Evolutionary conservation across 1,140 invertebrate species (phyloP).

Genomic region (Diabrotica undecimpunctata): DNA sequence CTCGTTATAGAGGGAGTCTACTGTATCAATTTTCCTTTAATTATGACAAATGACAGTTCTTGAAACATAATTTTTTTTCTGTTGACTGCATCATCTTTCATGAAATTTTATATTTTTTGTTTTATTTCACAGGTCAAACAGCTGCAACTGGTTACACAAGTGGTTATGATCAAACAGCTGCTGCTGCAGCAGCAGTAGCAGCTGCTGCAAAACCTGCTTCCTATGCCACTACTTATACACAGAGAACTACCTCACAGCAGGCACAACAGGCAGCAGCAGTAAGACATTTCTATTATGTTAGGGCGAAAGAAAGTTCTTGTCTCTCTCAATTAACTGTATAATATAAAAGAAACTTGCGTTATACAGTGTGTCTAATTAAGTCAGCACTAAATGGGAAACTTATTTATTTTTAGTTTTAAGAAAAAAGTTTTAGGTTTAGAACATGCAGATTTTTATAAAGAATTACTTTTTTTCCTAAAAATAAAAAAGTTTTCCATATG

Average conservation of each 20-base stretch:
- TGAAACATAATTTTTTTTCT: no score
- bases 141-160: slow-evolving; percentile 63
- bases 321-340: not conserved
- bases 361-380: not conserved
- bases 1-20: no score
- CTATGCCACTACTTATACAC: slow-evolving; percentile 55
- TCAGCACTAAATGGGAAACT: no score
- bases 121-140: slow-evolving; percentile 54
- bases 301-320: not conserved
- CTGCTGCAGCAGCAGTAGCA: slow-evolving; percentile 55
- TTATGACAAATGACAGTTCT: no score
- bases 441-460: no score
- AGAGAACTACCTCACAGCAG: slow-evolving; percentile 47
- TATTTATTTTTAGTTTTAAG: no score
- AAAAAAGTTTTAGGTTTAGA: no score
- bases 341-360: not conserved
- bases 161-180: slow-evolving; percentile 62
- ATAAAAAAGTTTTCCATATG: no score
- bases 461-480: no score
- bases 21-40: no score
- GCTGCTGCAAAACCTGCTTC: slow-evolving; percentile 55
- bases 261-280: slow-evolving; percentile 47
- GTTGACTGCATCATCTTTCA: no score
- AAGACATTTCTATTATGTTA: not conserved
- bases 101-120: slow-evolving; percentile 7